Evolutionary conservation across 2,797 vertebrate species (phyloP), one percentile per base, ranked within the genome.

Genomic region (Pogoniulus pusillus): DNA sequence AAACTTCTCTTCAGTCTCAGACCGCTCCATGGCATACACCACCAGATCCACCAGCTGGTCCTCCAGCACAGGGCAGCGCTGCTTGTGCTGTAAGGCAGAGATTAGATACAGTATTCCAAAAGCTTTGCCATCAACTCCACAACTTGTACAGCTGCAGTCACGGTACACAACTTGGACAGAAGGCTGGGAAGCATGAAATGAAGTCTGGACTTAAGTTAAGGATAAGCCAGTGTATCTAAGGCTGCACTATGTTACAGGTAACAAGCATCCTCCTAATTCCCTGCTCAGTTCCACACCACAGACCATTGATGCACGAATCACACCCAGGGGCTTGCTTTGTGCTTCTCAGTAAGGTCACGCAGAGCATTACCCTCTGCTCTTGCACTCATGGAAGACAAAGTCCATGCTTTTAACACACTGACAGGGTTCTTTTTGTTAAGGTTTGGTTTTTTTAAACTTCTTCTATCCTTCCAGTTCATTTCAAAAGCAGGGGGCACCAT

Each of bases 21-120:
- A 99, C 80, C 99, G 98, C 97, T 99, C 99, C 99, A 99, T 99
- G 96, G 99, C 99, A 88, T 99, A 99, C 70, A 99, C 99, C 96
- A 99, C 99, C 95, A 99, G 98, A 97, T 99, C 99, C 97, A 99
- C 99, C 97, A 99, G 96, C 98, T 99, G 99, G 98, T 99, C 99
- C 97, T 99, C 99, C 89, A 99, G 98, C 94, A 99, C 99, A 51
- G 99, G 99, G 95, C 99, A 99, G 39, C 99, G 98, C 84, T 99
- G 99, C 97, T 99, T 99, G 94, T 99, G 98, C 99, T 99, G 98
- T 96, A 96, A 97, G 96, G 95, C 89, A 97, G 94, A 98, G 96
- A 98, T 95, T 95, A 96, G 86, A 97, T 93, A 97, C 94, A 97
- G 96, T 97, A 98, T 98, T 98, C 98, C 97, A 97, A 97, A 97